These are phyloP conservation scores for Clinocottus analis DNA, from an alignment of 2,113 vertebrate genomes.

Conservation along the genomic window DNA sequence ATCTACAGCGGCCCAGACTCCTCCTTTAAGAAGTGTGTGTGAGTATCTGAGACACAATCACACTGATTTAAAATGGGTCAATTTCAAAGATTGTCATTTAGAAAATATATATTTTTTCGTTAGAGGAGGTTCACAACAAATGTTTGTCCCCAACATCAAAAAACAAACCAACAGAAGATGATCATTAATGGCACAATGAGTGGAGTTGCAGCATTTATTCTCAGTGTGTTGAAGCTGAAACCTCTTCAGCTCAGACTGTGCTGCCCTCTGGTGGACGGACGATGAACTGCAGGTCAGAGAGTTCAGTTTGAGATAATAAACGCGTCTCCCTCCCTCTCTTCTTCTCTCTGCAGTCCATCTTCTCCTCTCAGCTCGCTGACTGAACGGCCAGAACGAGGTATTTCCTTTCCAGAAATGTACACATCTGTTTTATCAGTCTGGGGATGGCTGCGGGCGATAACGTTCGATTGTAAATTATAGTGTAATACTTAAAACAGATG, in stretches of 20 bases:
- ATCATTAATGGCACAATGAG: no score
- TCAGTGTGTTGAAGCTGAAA: neutral
- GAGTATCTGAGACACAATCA: conserved; percentile 47
- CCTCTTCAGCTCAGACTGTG: neutral
- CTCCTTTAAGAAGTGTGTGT: conserved; percentile 73
- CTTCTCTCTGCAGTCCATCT: conserved; percentile 42
- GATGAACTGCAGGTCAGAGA: neutral
- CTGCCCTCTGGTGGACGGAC: conserved; percentile 49
- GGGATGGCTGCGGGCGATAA: no score
- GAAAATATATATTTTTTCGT: neutral
- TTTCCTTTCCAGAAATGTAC: conserved; percentile 15
- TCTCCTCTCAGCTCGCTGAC: conserved; percentile 62
- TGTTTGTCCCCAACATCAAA: no score
- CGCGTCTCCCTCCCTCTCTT: neutral
- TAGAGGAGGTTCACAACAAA: neutral
- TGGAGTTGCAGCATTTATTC: neutral
- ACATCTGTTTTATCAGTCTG: conserved; percentile 8
- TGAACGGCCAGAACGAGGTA: conserved; percentile 66
- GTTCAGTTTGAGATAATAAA: neutral
- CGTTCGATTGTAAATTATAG: neutral
- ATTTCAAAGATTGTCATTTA: neutral
- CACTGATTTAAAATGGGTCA: neutral
- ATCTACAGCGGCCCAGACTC: conserved; percentile 68
- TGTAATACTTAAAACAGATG: neutral
- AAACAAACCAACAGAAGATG: no score